Conservation (phyloP, 2,888 invertebrate genomes). For the Lithophane leautieri region DNA sequence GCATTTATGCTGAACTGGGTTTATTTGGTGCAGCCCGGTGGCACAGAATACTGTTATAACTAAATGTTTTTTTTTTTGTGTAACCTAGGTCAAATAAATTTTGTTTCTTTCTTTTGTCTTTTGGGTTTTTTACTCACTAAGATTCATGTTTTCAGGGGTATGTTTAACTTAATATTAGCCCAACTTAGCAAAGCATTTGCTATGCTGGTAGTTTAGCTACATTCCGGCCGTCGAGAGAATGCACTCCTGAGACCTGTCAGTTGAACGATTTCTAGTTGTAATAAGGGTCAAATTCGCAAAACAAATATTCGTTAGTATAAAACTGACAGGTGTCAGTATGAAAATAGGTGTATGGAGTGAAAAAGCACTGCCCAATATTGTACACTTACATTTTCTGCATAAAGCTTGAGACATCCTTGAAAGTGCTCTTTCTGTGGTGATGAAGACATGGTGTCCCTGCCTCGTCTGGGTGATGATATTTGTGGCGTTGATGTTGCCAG, state of each 20-base stretch:
- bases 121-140: too few species aligned
- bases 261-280: too few species aligned
- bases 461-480: constrained; percentile 72
- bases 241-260: too few species aligned
- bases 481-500: constrained; percentile 83
- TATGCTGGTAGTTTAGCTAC: background rate
- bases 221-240: too few species aligned
- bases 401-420: constrained; percentile 94
- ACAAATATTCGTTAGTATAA: too few species aligned
- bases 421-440: constrained; percentile 93
- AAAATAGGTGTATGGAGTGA: too few species aligned
- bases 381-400: constrained; percentile 93
- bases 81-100: background rate
- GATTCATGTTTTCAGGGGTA: background rate
- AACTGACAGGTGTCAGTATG: too few species aligned
- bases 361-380: background rate
- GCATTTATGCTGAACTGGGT: background rate
- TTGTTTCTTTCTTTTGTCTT: background rate
- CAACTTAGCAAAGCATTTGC: background rate
- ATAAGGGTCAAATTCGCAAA: too few species aligned
- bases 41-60: background rate
- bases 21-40: background rate
- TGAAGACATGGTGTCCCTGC: constrained; percentile 81
- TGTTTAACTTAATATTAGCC: background rate
- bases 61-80: background rate